Conservation (phyloP, 2,888 invertebrate genomes). For the Halictus ligatus region DNA sequence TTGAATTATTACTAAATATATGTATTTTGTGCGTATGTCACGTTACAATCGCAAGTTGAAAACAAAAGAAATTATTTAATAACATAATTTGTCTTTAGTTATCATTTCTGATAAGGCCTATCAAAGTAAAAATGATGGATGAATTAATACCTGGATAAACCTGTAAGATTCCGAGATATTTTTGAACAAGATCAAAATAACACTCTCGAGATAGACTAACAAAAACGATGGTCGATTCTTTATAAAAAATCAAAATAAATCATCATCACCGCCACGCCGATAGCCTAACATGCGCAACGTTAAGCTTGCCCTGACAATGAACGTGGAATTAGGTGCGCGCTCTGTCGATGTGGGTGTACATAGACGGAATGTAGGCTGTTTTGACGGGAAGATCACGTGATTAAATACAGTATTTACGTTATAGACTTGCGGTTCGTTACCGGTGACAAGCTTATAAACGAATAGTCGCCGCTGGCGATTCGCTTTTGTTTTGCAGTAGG, state of each 20-base stretch:
- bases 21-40: not conserved
- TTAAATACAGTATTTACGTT: slow-evolving; percentile 80
- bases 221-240: not conserved
- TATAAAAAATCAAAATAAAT: slow-evolving; percentile 18
- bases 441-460: not conserved
- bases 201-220: not conserved
- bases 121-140: not conserved
- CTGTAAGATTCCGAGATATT: not conserved
- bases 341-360: slow-evolving; percentile 35
- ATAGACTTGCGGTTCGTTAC: slow-evolving; percentile 10
- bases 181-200: not conserved
- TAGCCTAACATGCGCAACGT: not conserved
- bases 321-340: slow-evolving; percentile 46
- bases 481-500: not conserved
- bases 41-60: not conserved
- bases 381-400: slow-evolving; percentile 94
- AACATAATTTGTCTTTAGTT: not conserved
- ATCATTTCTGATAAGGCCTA: not conserved
- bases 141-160: not conserved
- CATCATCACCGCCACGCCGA: not conserved
- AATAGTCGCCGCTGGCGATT: not conserved
- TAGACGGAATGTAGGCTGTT: slow-evolving; percentile 86
- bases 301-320: slow-evolving; percentile 63
- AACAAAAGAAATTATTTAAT: not conserved
- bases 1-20: not conserved